Base-by-base conservation (phyloP, 1,140 invertebrate species). In the Drosophila mojavensis region DNA sequence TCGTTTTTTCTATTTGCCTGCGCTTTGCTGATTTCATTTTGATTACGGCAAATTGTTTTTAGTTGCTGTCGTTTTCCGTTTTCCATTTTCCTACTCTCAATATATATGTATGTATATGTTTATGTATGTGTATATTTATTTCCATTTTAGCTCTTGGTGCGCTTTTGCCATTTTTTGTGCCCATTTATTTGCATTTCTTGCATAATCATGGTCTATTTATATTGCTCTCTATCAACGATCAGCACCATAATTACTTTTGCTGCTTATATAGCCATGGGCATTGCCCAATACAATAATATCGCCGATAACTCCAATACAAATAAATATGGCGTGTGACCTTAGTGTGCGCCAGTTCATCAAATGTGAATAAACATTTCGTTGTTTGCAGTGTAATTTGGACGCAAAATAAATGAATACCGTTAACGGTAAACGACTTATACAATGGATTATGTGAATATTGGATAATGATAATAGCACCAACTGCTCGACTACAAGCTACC, bases 21-120 rank as follows among this genome's bases (percentile, higher is more conserved):
- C 83, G 82, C 82, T 85, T 88, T 88, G 68, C 75, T 85, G 82
- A 85, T 85, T 85, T 85, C 79, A 76, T 85, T 85, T 85, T 85
- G 83, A 85, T 85, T 85, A 88, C 79, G 79, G 83, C 71, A 85
- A 85, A 85, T 85, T 85, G 82, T 85, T 85, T 85, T 85, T 82
- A 88, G 71, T 85, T 81, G 70, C 75, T 59, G 61, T 62, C 54
- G 68, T 55, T 61, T 65, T 43, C 28, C 53, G 56, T 63, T 56
- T 54, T 51, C 41, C 36, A 5, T 17, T 59, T 45, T 28, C 43
- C 43, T 17, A 17, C 17, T 17, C 43, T 17, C 13, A 5, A 45
- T 17, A 45, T 45, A 24, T 58, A 50, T 30, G 5, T 9, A 33
- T 33, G 33, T 30, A 26, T 30, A 15, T 30, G 47, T 61, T 43